A percentile compares a stretch with the other conserved stretches of the same genome.
Conservation (phyloP, 2,888 invertebrate genomes). For the Aphodius sticticus region DNA sequence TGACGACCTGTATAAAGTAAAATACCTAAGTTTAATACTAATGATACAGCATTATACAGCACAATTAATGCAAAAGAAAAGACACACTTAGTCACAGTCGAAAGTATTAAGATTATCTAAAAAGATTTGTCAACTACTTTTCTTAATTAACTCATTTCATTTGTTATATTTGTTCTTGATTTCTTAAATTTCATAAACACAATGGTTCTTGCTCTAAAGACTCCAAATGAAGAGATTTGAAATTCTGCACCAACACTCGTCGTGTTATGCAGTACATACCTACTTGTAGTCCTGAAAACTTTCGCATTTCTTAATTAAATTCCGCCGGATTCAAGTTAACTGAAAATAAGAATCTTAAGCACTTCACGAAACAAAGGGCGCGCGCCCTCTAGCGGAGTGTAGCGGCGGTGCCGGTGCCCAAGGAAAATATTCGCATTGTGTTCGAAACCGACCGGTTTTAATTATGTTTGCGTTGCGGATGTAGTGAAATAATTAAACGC, state of each 20-base stretch:
- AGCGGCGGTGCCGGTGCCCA: neutral
- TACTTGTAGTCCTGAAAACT: neutral
- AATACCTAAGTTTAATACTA: no score
- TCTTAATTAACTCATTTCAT: no score
- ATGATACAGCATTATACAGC: no score
- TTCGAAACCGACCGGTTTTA: neutral
- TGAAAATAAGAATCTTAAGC: neutral
- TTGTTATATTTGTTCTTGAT: no score
- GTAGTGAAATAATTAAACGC: neutral
- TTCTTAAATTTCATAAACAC: no score
- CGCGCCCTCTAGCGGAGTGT: neutral
- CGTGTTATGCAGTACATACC: neutral
- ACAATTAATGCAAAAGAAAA: no score
- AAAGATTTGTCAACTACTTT: no score
- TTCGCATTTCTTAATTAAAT: neutral
- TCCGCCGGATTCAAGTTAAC: neutral
- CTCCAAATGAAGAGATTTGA: neutral
- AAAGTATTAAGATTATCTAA: no score
- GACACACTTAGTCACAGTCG: no score
- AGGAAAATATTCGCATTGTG: conserved; percentile 4
- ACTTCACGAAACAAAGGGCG: neutral
- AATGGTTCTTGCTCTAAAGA: no score
- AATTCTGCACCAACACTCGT: neutral
- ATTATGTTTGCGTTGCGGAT: neutral
- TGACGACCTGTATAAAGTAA: no score